These are phyloP conservation scores for Rallus crepitans DNA, from an alignment of 2,797 vertebrate genomes.

Conservation along the genomic window DNA sequence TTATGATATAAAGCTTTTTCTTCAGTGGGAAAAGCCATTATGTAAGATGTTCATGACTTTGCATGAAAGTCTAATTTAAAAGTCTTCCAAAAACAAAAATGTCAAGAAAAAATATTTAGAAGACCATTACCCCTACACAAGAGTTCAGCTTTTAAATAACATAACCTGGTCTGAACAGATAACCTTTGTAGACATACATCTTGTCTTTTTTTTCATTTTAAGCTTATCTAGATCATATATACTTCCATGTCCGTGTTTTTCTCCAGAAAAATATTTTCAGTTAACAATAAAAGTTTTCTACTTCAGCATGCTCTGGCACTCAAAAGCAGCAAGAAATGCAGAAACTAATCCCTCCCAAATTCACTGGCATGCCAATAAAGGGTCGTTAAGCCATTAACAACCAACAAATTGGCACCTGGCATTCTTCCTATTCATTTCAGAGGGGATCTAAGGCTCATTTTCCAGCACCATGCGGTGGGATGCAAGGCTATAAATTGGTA, in stretches of 20 bases:
- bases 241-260: neutral
- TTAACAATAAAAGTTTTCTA: neutral
- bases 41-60: neutral
- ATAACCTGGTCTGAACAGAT: neutral
- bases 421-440: slow-evolving; percentile 18
- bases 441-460: neutral
- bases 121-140: neutral
- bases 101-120: neutral
- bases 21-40: neutral
- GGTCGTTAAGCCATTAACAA: neutral
- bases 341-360: neutral
- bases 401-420: neutral
- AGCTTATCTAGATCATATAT: neutral
- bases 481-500: neutral
- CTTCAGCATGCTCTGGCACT: neutral
- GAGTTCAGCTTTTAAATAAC: neutral
- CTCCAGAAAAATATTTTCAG: neutral
- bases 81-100: neutral
- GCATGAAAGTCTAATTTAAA: neutral
- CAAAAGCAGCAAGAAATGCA: neutral
- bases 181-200: neutral
- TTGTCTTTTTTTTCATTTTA: neutral
- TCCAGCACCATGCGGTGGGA: neutral
- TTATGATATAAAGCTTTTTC: neutral
- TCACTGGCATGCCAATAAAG: neutral